These are phyloP conservation scores for Ephydatia muelleri DNA, from an alignment of 37 sponge, comb jelly and placozoan species.

Conservation along the genomic window DNA sequence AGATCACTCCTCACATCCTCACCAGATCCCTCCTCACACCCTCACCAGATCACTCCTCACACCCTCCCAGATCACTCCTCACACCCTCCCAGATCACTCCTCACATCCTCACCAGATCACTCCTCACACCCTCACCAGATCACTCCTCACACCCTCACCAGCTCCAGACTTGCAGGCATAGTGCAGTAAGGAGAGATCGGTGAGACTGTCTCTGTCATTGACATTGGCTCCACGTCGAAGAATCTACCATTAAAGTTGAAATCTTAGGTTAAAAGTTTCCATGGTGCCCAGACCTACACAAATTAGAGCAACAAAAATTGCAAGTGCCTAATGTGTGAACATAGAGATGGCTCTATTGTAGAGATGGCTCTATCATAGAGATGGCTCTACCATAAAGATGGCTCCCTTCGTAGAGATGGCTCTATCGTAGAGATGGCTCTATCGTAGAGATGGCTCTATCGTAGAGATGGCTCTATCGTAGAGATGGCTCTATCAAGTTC, in stretches of 20 bases:
- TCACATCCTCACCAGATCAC: background rate
- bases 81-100: background rate
- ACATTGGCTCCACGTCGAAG: conserved; percentile 77
- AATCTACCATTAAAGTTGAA: conserved; percentile 9
- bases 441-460: no score
- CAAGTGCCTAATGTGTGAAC: no score
- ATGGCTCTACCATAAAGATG: no score
- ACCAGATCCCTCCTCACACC: background rate
- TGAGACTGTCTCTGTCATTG: conserved; percentile 91
- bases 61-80: background rate
- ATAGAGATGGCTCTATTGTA: no score
- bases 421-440: no score
- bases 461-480: no score
- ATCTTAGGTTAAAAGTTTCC: background rate
- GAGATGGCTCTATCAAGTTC: no score
- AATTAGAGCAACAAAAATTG: no score
- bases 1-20: background rate
- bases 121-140: background rate
- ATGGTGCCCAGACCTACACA: background rate
- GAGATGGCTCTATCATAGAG: no score
- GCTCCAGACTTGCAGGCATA: conserved; percentile 96
- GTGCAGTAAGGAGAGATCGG: conserved; percentile 90
- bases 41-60: conserved; percentile 7
- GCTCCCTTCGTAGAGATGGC: no score
- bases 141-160: conserved; percentile 22